Evolutionary conservation across 1,140 invertebrate species (phyloP).

Genomic region (Semibalanus balanoides): DNA sequence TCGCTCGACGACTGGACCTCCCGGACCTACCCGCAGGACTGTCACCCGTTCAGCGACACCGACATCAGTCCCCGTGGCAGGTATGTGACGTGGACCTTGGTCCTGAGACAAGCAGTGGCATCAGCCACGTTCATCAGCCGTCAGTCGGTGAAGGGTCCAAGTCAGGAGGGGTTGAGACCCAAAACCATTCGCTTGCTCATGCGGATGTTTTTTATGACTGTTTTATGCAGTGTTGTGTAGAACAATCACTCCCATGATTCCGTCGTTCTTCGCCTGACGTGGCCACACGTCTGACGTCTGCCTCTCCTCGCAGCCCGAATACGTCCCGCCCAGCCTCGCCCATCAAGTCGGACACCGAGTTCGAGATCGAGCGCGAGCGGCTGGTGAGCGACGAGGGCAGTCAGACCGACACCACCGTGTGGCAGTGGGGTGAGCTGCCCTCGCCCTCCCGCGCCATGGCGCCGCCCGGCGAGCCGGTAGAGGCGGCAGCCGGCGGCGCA

Average conservation of each 20-base stretch:
- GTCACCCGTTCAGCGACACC: conserved; percentile 83
- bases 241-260: too few relatives aligned
- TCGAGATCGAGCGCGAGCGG: conserved; percentile 45
- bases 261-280: too few relatives aligned
- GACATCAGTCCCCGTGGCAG: conserved; percentile 53
- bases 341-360: conserved; percentile 84
- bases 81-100: too few relatives aligned
- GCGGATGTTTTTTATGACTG: too few relatives aligned
- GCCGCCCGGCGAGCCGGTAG: conserved; percentile 1
- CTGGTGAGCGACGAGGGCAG: conserved; percentile 28
- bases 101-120: too few relatives aligned
- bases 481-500: conserved; percentile 3
- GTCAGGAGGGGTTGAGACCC: too few relatives aligned
- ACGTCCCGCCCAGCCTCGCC: conserved; percentile 58
- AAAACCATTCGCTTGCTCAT: too few relatives aligned
- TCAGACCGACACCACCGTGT: conserved; percentile 45
- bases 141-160: too few relatives aligned
- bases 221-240: too few relatives aligned
- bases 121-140: too few relatives aligned
- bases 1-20: conserved; percentile 24
- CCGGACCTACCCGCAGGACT: conserved; percentile 39
- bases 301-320: conserved; percentile 36
- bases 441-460: neutral
- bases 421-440: conserved; percentile 96
- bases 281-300: too few relatives aligned